Evolutionary conservation across 2,113 vertebrate species (phyloP).

Genomic region (Bos indicus): DNA sequence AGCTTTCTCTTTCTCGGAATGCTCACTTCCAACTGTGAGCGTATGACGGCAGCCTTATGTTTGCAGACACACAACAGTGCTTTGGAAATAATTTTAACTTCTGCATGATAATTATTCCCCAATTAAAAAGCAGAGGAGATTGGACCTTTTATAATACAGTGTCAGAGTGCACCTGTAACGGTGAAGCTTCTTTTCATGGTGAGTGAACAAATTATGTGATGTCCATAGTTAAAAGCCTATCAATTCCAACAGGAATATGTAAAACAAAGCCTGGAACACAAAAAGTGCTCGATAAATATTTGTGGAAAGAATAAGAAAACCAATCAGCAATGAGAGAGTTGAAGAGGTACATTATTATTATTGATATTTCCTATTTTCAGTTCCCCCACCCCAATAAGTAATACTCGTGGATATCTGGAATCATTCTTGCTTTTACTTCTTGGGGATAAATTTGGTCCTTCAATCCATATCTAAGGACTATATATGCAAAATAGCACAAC

Average conservation of each 20-base stretch:
- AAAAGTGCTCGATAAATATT: neutral
- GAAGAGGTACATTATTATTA: neutral
- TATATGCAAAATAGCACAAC: neutral
- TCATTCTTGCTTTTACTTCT: neutral
- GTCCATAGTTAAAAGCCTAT: neutral
- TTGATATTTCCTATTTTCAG: neutral
- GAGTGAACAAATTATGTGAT: neutral
- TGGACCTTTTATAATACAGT: neutral
- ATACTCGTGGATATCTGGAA: neutral
- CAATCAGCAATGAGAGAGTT: neutral
- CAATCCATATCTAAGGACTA: neutral
- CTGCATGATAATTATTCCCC: conserved; percentile 46
- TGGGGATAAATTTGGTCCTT: neutral
- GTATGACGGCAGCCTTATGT: conserved; percentile 53
- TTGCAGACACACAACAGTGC: conserved; percentile 60
- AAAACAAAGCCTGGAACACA: neutral
- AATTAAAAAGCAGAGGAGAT: neutral
- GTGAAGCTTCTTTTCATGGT: neutral
- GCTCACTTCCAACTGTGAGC: conserved; percentile 62
- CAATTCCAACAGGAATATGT: neutral
- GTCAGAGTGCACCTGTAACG: neutral
- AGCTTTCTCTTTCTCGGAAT: conserved; percentile 4
- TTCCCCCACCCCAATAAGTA: neutral
- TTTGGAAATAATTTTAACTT: conserved; percentile 60
- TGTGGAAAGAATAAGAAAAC: neutral